Evolutionary conservation across 1,140 invertebrate genomes (phyloP), one percentile per base, ranked within the genome.

Genomic region (Apocrypta bakeri): DNA sequence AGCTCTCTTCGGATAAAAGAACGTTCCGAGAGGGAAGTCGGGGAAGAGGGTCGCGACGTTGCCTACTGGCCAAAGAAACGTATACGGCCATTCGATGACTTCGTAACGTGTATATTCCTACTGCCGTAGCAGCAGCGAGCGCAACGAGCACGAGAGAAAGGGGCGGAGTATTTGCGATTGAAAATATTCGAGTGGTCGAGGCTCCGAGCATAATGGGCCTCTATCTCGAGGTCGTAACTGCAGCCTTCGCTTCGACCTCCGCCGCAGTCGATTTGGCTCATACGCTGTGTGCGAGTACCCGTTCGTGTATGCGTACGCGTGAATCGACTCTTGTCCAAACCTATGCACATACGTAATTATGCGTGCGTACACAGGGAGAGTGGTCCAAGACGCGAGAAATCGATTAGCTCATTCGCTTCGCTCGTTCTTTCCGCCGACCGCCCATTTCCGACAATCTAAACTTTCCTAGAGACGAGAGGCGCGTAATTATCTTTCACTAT

Each of bases 341-440:
- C n/a, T n/a, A n/a, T n/a, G n/a, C n/a, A n/a, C n/a, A 0, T 7
- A 56, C 14, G 6, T 21, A 14, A 29, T 42, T 48, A 31, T 37
- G 29, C 17, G 17, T 14, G 4, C 17, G 42, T 3, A 61, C 64
- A 7, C 9, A 25, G 21, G 37, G 40, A 40, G 42, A 27, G 31
- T 37, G 12, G 63, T 12, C 27, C 7, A 73, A 40, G 17, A 33
- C 31, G 40, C 79, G 79, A 21, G 56, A 71, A 76, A 82, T 82
- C 80, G 80, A 82, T 82, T 82, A 82, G 80, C 73, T 76, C 80
- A 82, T 82, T 82, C 80, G 75, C 76, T 64, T 76, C 80, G 76
- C 76, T 82, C 80, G 75, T 82, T 64, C 79, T 75, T 81, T 74
- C 71, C 79, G 79, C 72, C 79, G 31, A 56, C 40, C 71, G 72